A percentile compares a stretch with the other conserved stretches of the same genome.
Conservation (phyloP, 1,140 invertebrate species). For the Zaprionus gabonicus region DNA sequence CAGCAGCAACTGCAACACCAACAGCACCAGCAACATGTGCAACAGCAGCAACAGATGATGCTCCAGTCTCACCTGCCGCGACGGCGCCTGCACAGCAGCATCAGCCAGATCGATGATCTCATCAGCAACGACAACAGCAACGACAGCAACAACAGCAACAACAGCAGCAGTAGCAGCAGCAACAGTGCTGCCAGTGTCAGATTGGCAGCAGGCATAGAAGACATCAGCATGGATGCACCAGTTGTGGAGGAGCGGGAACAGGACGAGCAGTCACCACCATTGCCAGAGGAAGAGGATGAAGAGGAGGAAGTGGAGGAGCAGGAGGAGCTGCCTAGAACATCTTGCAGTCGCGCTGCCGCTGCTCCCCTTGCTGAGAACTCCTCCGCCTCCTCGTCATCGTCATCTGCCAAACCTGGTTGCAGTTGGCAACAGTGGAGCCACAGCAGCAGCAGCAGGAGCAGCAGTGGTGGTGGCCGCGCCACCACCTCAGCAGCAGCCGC, state of each 20-base stretch:
- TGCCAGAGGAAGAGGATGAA: background rate
- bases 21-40: background rate
- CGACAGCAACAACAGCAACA: background rate
- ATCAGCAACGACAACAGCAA: background rate
- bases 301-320: background rate
- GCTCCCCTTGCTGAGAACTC: too few species aligned
- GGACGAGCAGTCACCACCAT: background rate
- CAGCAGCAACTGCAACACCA: background rate
- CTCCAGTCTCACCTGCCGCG: background rate
- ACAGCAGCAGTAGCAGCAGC: background rate
- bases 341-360: too few species aligned
- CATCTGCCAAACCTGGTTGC: background rate
- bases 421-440: background rate
- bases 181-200: background rate
- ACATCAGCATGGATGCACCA: background rate
- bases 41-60: conserved; percentile 11
- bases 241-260: conserved; percentile 1
- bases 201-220: background rate
- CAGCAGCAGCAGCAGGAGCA: background rate
- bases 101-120: background rate
- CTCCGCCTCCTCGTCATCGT: background rate
- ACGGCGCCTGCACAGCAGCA: background rate
- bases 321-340: background rate
- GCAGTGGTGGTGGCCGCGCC: background rate
- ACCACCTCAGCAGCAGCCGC: background rate